Conservation (phyloP, 2,888 invertebrate species). For the Bursaphelenchus okinawaensis region DNA sequence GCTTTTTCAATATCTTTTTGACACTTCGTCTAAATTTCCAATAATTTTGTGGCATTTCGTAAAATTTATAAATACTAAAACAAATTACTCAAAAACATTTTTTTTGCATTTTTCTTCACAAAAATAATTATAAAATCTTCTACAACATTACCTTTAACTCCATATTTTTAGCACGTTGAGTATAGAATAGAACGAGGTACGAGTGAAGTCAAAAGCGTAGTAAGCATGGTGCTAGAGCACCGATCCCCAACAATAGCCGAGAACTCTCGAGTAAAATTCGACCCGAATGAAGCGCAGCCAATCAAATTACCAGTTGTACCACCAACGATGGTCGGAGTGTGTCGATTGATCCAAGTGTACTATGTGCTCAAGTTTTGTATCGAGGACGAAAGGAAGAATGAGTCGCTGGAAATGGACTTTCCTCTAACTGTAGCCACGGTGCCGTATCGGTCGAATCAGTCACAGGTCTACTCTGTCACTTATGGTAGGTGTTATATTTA, state of each 20-base stretch:
- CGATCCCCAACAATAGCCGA: slow-evolving; percentile 47
- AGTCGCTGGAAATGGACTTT: slow-evolving; percentile 70
- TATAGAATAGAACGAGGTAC: slow-evolving; percentile 70
- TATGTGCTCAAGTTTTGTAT: slow-evolving; percentile 71
- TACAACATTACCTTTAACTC: too few relatives aligned
- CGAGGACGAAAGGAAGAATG: slow-evolving; percentile 69
- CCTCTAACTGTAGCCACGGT: slow-evolving; percentile 73
- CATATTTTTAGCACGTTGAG: slow-evolving; percentile 66
- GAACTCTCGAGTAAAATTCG: slow-evolving; percentile 64
- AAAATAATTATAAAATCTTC: background rate
- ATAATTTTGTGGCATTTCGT: too few relatives aligned
- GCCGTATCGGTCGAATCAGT: slow-evolving; percentile 62
- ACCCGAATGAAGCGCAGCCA: slow-evolving; percentile 61
- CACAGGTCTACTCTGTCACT: slow-evolving; percentile 53
- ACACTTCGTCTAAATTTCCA: too few relatives aligned
- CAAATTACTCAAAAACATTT: too few relatives aligned
- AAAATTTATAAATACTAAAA: too few relatives aligned
- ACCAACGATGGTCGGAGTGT: slow-evolving; percentile 70
- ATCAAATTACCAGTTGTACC: slow-evolving; percentile 72
- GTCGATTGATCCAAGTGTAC: slow-evolving; percentile 70
- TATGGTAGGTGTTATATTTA: slow-evolving; percentile 40
- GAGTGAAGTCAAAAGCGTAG: slow-evolving; percentile 69
- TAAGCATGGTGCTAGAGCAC: slow-evolving; percentile 70
- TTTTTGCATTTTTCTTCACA: background rate
- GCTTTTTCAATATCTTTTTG: background rate